Base-by-base conservation (phyloP, 2,113 vertebrate genomes). In the Strigops habroptila region DNA sequence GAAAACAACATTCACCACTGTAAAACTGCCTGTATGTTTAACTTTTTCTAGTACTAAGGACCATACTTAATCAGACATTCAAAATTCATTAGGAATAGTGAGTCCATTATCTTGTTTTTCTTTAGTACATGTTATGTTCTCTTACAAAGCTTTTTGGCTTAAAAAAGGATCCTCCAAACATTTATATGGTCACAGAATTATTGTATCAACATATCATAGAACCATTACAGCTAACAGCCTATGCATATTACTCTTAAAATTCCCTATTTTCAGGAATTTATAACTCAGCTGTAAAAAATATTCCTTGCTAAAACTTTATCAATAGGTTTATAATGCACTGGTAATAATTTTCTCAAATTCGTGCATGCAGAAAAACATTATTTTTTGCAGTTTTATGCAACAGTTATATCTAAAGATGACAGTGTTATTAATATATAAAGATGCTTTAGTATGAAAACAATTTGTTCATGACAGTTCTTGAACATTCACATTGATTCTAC, bases 231-330 rank as follows among this genome's bases (percentile, higher is more conserved):
- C 51, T 82, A 87, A 67, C 64, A 78, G 62, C 12, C 71, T 35
- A 48, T 31, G 37, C 31, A 43, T 28, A 65, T 76, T 52, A 74
- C 52, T 63, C 67, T 82, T 88, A 88, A 89, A 92, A 86, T 86
- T 88, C 39, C 18, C 52, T 39, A 6, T 90, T 84, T 86, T 70
- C 74, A 75, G 82, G 92, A 96, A 95, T 90, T 95, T 94, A 70
- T 51, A 86, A 82, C 22, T 14, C 55, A 64, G 39, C n/a, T 81
- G 8, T 91, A 94, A 94, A 76, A 87, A 88, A 79, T 9, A 9
- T 25, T 43, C 51, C 55, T 22, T 14, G 51, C 27, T 88, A 51
- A 59, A 86, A 86, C 52, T 73, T 80, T 55, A 67, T 84, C 88
- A 78, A 74, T 53, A 78, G 39, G 44, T 25, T 60, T 71, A 43